Evolutionary conservation across 2,113 vertebrate species (phyloP).

Genomic region (Cyanoliseus patagonus): DNA sequence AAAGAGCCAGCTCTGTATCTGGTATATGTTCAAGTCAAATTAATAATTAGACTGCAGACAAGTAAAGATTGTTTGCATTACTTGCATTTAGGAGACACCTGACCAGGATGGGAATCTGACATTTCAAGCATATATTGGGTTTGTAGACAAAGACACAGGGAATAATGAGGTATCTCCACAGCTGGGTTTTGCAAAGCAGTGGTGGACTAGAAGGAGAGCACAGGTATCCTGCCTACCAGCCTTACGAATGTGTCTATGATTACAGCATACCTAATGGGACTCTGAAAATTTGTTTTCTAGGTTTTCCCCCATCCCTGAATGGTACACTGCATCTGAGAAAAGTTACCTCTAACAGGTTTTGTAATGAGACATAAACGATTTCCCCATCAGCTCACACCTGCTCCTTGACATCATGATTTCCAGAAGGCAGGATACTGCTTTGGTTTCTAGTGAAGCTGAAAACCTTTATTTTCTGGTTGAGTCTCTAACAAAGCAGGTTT

Average conservation of each 20-base stretch:
- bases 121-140: not conserved
- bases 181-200: not conserved
- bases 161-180: not conserved
- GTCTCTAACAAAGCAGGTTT: not conserved
- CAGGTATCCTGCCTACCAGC: not conserved
- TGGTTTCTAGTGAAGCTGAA: not conserved
- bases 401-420: not conserved
- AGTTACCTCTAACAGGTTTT: not conserved
- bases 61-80: not conserved
- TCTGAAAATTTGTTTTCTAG: not conserved
- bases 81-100: not conserved
- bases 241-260: fast-evolving
- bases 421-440: not conserved
- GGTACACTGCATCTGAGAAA: not conserved
- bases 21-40: not conserved
- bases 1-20: not conserved
- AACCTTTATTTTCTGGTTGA: not conserved
- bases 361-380: not conserved
- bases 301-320: not conserved
- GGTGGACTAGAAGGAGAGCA: not conserved
- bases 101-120: not conserved
- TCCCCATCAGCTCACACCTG: not conserved
- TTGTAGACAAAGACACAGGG: not conserved
- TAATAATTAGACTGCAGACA: not conserved
- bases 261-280: not conserved